Conservation (phyloP, 2,113 vertebrate genomes). For the Phocoena sinus region DNA sequence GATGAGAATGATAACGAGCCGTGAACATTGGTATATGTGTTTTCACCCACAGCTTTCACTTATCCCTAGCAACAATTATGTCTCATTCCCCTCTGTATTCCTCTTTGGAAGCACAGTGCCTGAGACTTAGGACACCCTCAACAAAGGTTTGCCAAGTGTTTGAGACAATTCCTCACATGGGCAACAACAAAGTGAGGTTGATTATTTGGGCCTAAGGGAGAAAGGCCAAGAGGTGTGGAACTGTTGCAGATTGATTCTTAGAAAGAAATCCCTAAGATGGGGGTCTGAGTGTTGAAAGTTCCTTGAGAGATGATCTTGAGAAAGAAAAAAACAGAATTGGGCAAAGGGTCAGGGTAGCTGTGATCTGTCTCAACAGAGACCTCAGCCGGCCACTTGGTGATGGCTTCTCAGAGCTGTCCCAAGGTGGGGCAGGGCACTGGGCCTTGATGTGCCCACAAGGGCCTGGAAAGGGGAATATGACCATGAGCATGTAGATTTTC, state of each 20-base stretch:
- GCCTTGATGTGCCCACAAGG: no score
- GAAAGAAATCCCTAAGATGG: neutral
- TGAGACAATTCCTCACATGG: neutral
- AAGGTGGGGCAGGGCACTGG: neutral
- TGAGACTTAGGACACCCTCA: no score
- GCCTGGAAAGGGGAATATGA: neutral
- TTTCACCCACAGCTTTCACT: neutral
- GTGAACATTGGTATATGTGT: neutral
- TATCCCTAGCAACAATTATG: neutral
- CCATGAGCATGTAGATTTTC: no score
- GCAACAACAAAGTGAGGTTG: no score
- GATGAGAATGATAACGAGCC: neutral
- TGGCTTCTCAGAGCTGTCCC: neutral
- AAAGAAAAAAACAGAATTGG: no score
- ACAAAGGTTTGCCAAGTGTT: no score
- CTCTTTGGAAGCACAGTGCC: neutral
- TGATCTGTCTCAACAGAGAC: neutral
- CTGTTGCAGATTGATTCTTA: neutral
- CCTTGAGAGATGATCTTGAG: neutral
- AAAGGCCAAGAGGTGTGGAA: rapidly evolving
- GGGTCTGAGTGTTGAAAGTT: neutral
- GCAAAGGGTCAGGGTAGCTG: neutral
- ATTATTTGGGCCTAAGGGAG: neutral
- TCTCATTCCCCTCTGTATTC: neutral
- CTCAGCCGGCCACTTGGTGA: neutral